These are phyloP conservation scores for Cryptomyrus ogoouensis DNA, from an alignment of 2,113 vertebrate species.

Conservation along the genomic window DNA sequence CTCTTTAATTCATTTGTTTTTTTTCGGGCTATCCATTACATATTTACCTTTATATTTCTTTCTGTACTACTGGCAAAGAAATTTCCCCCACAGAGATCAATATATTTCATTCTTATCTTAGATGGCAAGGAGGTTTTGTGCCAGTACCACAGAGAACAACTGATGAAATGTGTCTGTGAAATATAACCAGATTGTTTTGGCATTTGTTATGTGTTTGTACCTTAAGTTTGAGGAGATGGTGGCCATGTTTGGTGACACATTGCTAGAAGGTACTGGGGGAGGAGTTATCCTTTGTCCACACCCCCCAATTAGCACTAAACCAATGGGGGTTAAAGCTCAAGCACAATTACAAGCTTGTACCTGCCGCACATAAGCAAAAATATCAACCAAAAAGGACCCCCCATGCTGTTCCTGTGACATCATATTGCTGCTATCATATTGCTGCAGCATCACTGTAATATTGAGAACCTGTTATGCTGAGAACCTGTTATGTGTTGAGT, in stretches of 20 bases:
- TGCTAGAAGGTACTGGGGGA: background rate
- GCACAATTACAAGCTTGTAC: slow-evolving; percentile 18
- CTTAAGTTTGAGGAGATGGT: background rate
- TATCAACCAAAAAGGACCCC: background rate
- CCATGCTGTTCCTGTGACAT: background rate
- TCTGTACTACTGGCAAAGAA: background rate
- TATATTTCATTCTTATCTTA: background rate
- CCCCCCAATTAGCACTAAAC: slow-evolving; percentile 35
- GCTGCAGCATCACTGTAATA: background rate
- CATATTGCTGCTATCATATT: background rate
- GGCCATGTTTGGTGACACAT: background rate
- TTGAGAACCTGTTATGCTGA: background rate
- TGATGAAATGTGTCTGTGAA: background rate
- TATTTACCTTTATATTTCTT: background rate
- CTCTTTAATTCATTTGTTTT: background rate
- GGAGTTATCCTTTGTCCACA: background rate
- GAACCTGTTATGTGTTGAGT: background rate
- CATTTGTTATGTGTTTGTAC: background rate
- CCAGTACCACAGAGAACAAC: background rate
- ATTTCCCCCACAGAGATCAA: background rate
- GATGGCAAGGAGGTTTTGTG: background rate
- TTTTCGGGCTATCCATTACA: background rate
- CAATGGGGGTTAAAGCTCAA: slow-evolving; percentile 27
- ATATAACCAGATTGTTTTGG: background rate
- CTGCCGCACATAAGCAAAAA: slow-evolving; percentile 8